These are phyloP conservation scores for Crocodylus rhombifer DNA, from an alignment of 2,797 vertebrate genomes.

Conservation along the genomic window DNA sequence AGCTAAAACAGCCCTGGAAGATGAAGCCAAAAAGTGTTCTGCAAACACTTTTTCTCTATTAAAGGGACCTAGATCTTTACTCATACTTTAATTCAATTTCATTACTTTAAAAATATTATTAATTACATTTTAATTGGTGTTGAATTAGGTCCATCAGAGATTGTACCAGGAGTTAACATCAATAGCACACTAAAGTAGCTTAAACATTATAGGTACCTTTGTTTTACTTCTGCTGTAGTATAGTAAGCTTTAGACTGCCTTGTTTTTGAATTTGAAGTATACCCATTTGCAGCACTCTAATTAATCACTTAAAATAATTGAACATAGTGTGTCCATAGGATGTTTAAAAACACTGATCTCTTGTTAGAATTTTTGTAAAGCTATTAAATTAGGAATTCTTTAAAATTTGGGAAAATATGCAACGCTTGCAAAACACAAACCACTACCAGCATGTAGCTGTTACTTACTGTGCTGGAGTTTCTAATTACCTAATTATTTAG, in stretches of 20 bases:
- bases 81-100: not conserved
- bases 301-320: not conserved
- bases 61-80: not conserved
- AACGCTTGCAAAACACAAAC: not conserved
- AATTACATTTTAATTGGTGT: not conserved
- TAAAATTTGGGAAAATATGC: not conserved
- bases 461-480: not conserved
- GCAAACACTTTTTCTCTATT: not conserved
- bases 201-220: not conserved
- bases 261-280: not conserved
- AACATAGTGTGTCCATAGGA: not conserved
- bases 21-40: not conserved
- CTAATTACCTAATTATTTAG: not conserved
- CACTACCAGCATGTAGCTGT: not conserved
- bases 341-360: not conserved
- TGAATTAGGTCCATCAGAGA: not conserved
- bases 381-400: not conserved
- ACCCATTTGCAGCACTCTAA: not conserved
- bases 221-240: not conserved
- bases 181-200: constrained; percentile 6
- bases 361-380: not conserved
- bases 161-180: not conserved
- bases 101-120: not conserved
- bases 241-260: not conserved
- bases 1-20: not conserved